Evolutionary conservation across 2,888 invertebrate species (phyloP), one percentile per base, ranked within the genome.

Genomic region (Scaptodrosophila latifasciaeformis): DNA sequence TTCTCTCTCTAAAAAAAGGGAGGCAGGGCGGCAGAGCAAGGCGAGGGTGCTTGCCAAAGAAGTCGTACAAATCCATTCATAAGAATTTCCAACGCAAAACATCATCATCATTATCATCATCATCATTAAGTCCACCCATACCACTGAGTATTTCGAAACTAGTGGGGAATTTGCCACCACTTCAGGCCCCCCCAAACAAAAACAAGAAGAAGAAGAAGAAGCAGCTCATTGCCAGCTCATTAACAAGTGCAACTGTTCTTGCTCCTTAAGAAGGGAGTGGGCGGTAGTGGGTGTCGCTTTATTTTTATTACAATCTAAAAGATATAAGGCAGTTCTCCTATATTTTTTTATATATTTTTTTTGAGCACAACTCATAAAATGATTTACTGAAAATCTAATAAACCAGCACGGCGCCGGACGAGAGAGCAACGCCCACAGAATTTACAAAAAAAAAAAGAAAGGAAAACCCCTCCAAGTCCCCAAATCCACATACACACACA

Each of bases 341-440:
- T 29, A 48, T 43, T 30, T 67, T 72, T 52, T 49, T 65, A 63
- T n/a, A n/a, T n/a, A n/a, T n/a, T n/a, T n/a, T n/a, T n/a, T n/a
- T n/a, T n/a, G n/a, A n/a, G n/a, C n/a, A 59, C 57, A 58, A 55
- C 55, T 68, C 76, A 68, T 79, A 68, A 71, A 79, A 67, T 62
- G 78, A 76, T 72, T 79, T 79, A 76, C 76, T 62, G 69, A 72
- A n/a, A 79, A 72, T 72, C 79, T 72, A 72, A 72, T 72, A 72
- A 72, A 72, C 54, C 79, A 68, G 59, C 59, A 6, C 57, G 72
- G 72, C 79, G 72, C 72, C 72, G 80, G 79, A n/a, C n/a, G n/a
- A n/a, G 66, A 59, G 55, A 37, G 37, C 37, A 37, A 63, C 72
- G 65, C 71, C 72, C 69, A 58, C 63, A 52, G 42, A 48, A 43